Evolutionary conservation across 2,888 invertebrate species (phyloP).

Genomic region (Cerceris ruficornis): DNA sequence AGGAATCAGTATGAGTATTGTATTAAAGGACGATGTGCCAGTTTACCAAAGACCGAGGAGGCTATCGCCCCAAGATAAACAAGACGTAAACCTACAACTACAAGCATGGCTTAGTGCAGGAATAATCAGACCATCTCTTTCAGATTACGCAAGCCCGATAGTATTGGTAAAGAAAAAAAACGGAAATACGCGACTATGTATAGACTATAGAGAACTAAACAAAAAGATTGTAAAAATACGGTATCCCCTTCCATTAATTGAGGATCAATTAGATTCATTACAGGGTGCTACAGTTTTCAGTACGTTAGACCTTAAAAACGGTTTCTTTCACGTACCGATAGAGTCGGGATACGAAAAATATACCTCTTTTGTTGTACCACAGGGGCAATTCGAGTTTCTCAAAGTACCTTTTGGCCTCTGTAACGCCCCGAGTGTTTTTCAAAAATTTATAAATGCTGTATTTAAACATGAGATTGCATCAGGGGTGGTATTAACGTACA

Average conservation of each 20-base stretch:
- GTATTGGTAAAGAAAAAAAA: slow-evolving; percentile 54
- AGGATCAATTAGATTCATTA: slow-evolving; percentile 56
- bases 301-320: slow-evolving; percentile 46
- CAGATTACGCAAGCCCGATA: slow-evolving; percentile 64
- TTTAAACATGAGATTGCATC: not conserved
- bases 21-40: not conserved
- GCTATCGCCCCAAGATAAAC: not conserved
- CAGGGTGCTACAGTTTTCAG: slow-evolving; percentile 39
- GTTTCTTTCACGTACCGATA: slow-evolving; percentile 50
- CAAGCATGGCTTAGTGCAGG: not conserved
- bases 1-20: not conserved
- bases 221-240: slow-evolving; percentile 51
- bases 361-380: slow-evolving; percentile 54
- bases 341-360: slow-evolving; percentile 25
- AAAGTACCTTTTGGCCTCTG: slow-evolving; percentile 51
- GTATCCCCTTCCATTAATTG: slow-evolving; percentile 52
- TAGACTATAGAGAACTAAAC: slow-evolving; percentile 61
- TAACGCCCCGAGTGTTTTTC: slow-evolving; percentile 32
- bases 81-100: not conserved
- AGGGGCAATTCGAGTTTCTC: slow-evolving; percentile 54
- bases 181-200: slow-evolving; percentile 50
- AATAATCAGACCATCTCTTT: slow-evolving; percentile 46
- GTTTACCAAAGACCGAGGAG: not conserved
- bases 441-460: slow-evolving; percentile 33
- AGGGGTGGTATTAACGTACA: slow-evolving; percentile 12